Evolutionary conservation across 2,113 vertebrate species (phyloP).

Genomic region (Phalacrocorax aristotelis): DNA sequence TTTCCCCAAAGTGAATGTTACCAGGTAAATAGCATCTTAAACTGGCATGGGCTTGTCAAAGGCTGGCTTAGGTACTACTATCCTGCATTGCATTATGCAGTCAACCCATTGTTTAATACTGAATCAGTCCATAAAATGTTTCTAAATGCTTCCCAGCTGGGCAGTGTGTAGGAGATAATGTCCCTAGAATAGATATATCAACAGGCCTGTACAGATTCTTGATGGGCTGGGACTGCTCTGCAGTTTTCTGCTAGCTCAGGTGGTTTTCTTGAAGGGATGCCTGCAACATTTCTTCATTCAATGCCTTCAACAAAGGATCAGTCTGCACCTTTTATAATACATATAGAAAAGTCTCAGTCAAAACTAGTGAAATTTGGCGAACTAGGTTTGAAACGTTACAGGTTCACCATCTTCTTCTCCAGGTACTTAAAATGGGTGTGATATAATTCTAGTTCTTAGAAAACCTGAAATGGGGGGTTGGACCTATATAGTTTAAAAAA

Average conservation of each 20-base stretch:
- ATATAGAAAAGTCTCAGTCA: not conserved
- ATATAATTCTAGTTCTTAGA: not conserved
- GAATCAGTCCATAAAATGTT: not conserved
- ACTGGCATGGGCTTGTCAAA: not conserved
- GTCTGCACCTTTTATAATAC: not conserved
- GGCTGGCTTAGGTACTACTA: not conserved
- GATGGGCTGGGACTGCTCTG: not conserved
- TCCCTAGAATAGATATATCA: not conserved
- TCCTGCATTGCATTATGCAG: not conserved
- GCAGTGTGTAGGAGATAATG: not conserved
- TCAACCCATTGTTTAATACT: not conserved
- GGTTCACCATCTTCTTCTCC: not conserved
- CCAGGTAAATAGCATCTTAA: not conserved
- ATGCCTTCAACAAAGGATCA: not conserved
- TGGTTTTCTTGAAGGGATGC: not conserved
- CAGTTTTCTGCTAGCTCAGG: not conserved
- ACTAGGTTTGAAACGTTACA: not conserved
- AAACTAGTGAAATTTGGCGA: not conserved
- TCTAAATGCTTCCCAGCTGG: slow-evolving; percentile 1
- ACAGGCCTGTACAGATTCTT: not conserved
- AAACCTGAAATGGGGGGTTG: not conserved
- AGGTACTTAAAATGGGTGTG: not conserved
- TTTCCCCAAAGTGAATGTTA: not conserved
- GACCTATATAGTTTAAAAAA: not conserved
- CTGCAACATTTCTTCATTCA: not conserved